phyloP scores from a whole-genome alignment of 2,888 invertebrate species.

The Chesias legatella region DNA sequence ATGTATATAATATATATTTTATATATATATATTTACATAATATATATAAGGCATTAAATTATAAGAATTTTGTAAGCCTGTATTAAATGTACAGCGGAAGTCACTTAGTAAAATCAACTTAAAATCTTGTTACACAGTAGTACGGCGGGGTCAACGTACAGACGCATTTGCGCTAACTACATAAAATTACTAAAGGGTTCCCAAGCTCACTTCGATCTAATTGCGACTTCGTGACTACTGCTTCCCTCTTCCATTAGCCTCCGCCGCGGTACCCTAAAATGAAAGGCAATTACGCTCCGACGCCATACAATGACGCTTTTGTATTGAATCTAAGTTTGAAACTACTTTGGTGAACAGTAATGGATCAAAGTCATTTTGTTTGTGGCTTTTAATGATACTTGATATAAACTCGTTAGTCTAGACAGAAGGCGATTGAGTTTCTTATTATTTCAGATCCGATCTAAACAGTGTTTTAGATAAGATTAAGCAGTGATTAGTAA shows the following conservation, averaged over 20 bases:
- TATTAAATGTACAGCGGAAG: too few relatives aligned
- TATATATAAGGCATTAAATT: too few relatives aligned
- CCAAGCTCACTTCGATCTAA: conserved; percentile 62
- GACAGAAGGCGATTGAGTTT: conserved; percentile 50
- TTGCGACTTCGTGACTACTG: conserved; percentile 68
- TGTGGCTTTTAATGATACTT: conserved; percentile 15
- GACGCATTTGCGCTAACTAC: conserved; percentile 62
- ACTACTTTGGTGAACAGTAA: conserved; percentile 16
- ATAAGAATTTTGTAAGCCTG: too few relatives aligned
- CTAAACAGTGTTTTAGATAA: conserved; percentile 17
- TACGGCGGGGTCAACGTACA: conserved; percentile 41
- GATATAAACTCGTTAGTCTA: conserved; percentile 47
- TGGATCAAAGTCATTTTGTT: conserved; percentile 22
- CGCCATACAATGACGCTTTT: conserved; percentile 30
- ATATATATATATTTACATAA: too few relatives aligned
- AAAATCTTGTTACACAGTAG: too few relatives aligned
- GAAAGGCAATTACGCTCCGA: conserved; percentile 13
- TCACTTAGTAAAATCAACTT: too few relatives aligned
- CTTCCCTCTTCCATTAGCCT: conserved; percentile 62
- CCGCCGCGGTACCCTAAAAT: conserved; percentile 32
- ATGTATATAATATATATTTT: too few relatives aligned
- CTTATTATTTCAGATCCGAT: conserved; percentile 37
- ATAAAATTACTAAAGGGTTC: conserved; percentile 71
- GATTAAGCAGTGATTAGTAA: neutral
- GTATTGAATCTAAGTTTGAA: neutral